Evolutionary conservation across 2,888 invertebrate species (phyloP).

Genomic region (Ctena decussata): DNA sequence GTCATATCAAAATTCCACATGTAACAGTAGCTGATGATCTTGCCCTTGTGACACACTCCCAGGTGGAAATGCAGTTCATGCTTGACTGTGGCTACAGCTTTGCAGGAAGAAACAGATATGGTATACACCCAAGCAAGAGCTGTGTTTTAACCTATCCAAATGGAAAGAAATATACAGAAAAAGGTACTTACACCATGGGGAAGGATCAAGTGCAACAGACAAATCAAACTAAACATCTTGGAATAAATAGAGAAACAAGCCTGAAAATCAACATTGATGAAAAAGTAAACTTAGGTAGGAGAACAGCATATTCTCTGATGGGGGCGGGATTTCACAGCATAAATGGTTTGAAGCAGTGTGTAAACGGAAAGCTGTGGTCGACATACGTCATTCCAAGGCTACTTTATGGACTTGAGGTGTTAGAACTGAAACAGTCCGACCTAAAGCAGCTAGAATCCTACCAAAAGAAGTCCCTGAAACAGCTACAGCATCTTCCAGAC

Average conservation of each 20-base stretch:
- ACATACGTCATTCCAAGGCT: not conserved
- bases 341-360: not conserved
- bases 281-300: not conserved
- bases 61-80: not conserved
- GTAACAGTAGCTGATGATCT: not conserved
- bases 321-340: not conserved
- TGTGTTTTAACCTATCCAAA: too few relatives aligned
- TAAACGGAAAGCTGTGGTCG: not conserved
- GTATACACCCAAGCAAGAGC: not conserved
- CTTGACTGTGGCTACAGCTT: not conserved
- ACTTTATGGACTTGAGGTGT: not conserved
- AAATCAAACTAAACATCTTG: not conserved
- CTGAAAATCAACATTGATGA: not conserved
- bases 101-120: not conserved
- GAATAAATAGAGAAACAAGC: not conserved
- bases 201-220: too few relatives aligned
- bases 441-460: not conserved
- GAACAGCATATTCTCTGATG: conserved; percentile 1
- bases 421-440: not conserved
- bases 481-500: not conserved
- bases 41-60: not conserved
- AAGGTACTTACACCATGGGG: too few relatives aligned
- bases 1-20: too few relatives aligned
- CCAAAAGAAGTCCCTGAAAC: not conserved
- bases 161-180: too few relatives aligned